Evolutionary conservation across 1,140 invertebrate genomes (phyloP).

Genomic region (Camponotus floridanus): DNA sequence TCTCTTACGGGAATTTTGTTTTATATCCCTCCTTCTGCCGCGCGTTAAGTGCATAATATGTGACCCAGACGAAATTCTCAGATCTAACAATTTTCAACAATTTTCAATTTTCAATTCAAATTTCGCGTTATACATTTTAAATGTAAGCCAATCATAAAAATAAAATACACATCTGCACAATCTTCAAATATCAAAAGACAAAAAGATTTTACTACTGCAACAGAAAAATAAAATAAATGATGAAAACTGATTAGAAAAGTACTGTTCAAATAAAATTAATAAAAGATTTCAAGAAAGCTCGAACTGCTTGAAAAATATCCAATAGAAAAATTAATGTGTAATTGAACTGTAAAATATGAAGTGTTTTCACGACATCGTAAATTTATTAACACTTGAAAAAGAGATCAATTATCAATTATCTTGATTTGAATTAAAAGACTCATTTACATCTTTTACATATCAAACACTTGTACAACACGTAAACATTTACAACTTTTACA

Average conservation of each 20-base stretch:
- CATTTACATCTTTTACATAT: not conserved
- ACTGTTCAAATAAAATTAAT: not conserved
- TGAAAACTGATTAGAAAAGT: not conserved
- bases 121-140: slow-evolving; percentile 19
- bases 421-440: not conserved
- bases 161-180: not conserved
- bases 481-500: not conserved
- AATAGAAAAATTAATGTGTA: not conserved
- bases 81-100: slow-evolving; percentile 50
- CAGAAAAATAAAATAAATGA: too few species aligned
- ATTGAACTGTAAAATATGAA: not conserved
- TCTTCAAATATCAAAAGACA: not conserved
- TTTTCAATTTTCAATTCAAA: slow-evolving; percentile 8
- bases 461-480: too few species aligned
- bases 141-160: not conserved
- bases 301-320: not conserved
- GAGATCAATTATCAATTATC: not conserved
- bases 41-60: slow-evolving; percentile 67
- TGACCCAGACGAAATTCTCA: slow-evolving; percentile 45
- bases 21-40: slow-evolving; percentile 60
- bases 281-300: not conserved
- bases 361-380: not conserved
- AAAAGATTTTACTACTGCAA: not conserved
- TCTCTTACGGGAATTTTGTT: slow-evolving; percentile 69
- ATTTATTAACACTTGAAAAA: not conserved